Percentiles rank a stretch among this genome's conserved stretches.
Conservation (phyloP, 2,797 vertebrate species). For the Sus cebifrons region DNA sequence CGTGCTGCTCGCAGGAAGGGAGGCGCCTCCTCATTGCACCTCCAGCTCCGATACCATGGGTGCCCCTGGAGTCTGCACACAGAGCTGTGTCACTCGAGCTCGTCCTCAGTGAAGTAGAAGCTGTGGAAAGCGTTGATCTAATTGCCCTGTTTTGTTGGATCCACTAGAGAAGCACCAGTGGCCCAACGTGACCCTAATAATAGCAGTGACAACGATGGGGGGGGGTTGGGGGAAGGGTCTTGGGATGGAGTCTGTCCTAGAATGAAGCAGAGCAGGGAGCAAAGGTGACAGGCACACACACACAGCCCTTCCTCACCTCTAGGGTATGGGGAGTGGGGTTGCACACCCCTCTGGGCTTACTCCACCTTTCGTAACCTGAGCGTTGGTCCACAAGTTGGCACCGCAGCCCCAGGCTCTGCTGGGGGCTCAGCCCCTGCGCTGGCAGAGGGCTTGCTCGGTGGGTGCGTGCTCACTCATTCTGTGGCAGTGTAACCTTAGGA, state of each 20-base stretch:
- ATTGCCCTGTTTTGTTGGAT: neutral
- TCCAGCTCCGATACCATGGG: neutral
- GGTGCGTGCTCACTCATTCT: slow-evolving; percentile 5
- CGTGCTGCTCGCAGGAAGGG: neutral
- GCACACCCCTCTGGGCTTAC: slow-evolving; percentile 26
- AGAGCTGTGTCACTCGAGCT: neutral
- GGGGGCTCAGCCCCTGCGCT: neutral
- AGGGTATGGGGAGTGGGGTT: neutral
- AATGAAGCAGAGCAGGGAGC: neutral
- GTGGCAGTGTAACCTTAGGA: slow-evolving; percentile 69
- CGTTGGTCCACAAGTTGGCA: neutral
- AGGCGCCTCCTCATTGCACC: neutral
- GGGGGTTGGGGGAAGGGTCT: neutral
- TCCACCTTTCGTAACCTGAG: slow-evolving; percentile 1
- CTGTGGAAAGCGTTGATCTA: neutral
- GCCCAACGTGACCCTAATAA: neutral
- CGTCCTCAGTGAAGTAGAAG: neutral
- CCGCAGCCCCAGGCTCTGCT: neutral
- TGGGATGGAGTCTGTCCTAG: neutral
- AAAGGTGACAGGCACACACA: neutral
- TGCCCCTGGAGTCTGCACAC: neutral
- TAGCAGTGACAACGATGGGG: neutral
- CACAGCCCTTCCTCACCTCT: neutral
- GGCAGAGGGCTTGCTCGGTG: slow-evolving; percentile 5
- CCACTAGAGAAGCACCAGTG: neutral